These are phyloP conservation scores for Mus minutoides DNA, from an alignment of 2,797 vertebrate species.

Conservation along the genomic window DNA sequence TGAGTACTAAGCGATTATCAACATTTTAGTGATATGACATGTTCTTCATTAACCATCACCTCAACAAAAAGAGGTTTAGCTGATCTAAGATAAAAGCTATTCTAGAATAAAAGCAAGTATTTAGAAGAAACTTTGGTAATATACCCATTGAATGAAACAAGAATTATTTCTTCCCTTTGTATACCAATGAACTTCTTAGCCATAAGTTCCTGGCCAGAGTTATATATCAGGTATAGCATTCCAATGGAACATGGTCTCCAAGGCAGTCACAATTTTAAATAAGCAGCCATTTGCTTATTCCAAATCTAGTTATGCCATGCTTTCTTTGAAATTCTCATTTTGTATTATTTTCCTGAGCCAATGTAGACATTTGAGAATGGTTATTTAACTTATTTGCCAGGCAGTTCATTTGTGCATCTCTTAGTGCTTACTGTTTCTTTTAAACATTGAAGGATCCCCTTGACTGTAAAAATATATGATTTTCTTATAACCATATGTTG, in stretches of 20 bases:
- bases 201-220: neutral
- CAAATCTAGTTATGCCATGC: neutral
- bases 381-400: neutral
- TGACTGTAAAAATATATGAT: neutral
- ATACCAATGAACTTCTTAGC: neutral
- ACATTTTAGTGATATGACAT: neutral
- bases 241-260: neutral
- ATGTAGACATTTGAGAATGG: neutral
- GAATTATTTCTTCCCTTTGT: neutral
- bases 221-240: neutral
- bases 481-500: neutral
- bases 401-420: neutral
- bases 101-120: neutral
- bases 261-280: neutral
- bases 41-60: neutral
- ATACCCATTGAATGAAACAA: neutral
- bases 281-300: neutral
- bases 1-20: neutral
- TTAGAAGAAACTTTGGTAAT: neutral
- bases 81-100: neutral
- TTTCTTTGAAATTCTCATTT: neutral
- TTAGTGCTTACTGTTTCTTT: neutral
- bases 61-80: neutral
- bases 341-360: neutral
- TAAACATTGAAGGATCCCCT: neutral